Base-by-base conservation (phyloP, 2,113 vertebrate species). In the Lepisosteus oculatus region DNA sequence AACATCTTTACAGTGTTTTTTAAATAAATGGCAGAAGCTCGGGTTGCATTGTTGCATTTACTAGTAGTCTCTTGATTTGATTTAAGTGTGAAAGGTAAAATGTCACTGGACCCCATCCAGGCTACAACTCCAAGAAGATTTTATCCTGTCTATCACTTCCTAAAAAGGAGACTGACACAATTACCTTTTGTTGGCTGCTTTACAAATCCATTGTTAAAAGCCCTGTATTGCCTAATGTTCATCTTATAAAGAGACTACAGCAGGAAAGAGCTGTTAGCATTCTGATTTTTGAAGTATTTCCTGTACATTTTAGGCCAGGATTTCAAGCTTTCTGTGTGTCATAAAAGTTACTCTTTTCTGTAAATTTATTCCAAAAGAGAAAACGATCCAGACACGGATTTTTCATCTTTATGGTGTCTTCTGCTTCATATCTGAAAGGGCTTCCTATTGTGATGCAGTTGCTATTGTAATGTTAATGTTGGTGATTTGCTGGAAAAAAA, bases 391-490 rank as follows among this genome's bases (percentile, higher is more conserved):
- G 17, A 47, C 65, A 43, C n/a, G 41, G 14, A 9, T 54, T 63
- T 63, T 55, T 63, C 41, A 68, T 15, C 8, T 55, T 62, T 51
- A 8, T 61, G 9, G 29, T 67, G 1, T 56, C 47, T 43, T 45
- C 64, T 69, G 41, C 13, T 69, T 55, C 41, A 7, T 59, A 14
- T n/a, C 47, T 59, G 8, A 44, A 69, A 44, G 54, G 43, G 17
- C 67, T 61, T 55, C 45, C 29, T 55, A 56, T 6, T 62, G 47
- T 14, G 72, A 64, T 56, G 43, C 56, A 54, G 67, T 57, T 64
- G 44, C 57, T 12, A 42, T 63, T 74, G 66, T 43, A 29, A 55
- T 68, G 66, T 69, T 62, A 69, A 74, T 69, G 66, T 59, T 59
- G 56, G 12, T 6, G 56, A 59, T 59, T 13, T 59, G 13, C 7